phyloP scores from a whole-genome alignment of 2,797 vertebrate species.

The Sebastes goodei region DNA sequence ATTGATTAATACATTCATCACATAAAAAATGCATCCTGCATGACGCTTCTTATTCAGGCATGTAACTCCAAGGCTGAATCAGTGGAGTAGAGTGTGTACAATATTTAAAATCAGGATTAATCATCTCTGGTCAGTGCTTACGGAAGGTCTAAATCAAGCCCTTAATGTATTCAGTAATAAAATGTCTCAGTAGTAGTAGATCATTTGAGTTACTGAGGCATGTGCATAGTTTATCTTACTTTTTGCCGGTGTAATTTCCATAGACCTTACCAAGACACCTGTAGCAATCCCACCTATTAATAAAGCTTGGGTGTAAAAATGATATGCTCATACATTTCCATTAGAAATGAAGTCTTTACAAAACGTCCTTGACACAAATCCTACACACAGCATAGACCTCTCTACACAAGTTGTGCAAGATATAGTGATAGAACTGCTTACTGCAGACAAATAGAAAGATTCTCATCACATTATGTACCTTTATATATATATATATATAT shows the following conservation, averaged over 20 bases:
- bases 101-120: slow-evolving; percentile 35
- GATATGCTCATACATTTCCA: not conserved
- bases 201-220: slow-evolving; percentile 48
- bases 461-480: not conserved
- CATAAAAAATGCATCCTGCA: slow-evolving; percentile 4
- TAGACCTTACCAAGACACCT: slow-evolving; percentile 7
- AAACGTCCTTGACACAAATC: not conserved
- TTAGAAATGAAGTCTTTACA: not conserved
- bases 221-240: slow-evolving; percentile 44
- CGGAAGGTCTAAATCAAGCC: slow-evolving; percentile 33
- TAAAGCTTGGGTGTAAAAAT: not conserved
- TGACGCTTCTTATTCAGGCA: slow-evolving; percentile 5
- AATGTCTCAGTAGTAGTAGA: slow-evolving; percentile 21
- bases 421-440: not conserved
- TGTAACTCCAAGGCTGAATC: slow-evolving; percentile 14
- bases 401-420: not conserved
- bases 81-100: slow-evolving; percentile 13
- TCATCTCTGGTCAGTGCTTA: slow-evolving; percentile 41
- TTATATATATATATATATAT: not conserved
- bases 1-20: slow-evolving; percentile 18
- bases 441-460: not conserved
- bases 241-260: slow-evolving; percentile 24
- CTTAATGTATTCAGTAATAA: slow-evolving; percentile 47
- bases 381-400: not conserved
- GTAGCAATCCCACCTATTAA: slow-evolving; percentile 1